phyloP scores from a whole-genome alignment of 2,888 invertebrate genomes.

The Spodoptera littoralis region DNA sequence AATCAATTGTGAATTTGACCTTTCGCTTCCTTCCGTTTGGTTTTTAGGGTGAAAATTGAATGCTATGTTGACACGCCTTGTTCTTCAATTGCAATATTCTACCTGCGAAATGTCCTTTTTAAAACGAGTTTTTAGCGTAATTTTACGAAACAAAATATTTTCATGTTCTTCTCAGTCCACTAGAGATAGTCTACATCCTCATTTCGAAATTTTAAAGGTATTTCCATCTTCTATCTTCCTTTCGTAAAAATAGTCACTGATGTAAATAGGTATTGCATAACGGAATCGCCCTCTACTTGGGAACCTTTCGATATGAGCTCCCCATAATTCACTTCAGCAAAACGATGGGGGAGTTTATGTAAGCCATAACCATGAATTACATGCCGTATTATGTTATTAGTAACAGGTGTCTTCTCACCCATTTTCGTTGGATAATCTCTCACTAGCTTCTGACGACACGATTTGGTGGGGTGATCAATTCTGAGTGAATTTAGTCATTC shows the following conservation, averaged over 20 bases:
- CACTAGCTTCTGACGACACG: slow-evolving; percentile 27
- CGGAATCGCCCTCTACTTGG: neutral
- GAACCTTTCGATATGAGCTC: neutral
- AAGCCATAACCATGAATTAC: slow-evolving; percentile 24
- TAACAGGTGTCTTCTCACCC: slow-evolving; percentile 34
- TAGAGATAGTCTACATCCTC: no score
- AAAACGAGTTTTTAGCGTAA: no score
- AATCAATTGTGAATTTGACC: slow-evolving; percentile 27
- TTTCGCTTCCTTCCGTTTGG: slow-evolving; percentile 23
- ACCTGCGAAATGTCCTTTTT: no score
- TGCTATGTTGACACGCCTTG: no score
- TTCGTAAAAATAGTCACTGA: no score
- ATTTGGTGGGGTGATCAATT: slow-evolving; percentile 36
- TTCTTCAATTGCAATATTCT: no score
- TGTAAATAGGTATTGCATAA: no score
- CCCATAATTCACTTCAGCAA: neutral
- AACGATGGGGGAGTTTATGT: neutral
- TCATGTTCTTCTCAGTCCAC: no score
- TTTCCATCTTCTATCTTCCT: no score
- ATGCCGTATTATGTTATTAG: slow-evolving; percentile 26
- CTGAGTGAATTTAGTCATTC: slow-evolving; percentile 1
- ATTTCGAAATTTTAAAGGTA: no score
- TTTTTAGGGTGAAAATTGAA: slow-evolving; percentile 6
- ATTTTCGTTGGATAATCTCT: slow-evolving; percentile 25
- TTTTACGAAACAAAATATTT: no score